Base-by-base conservation (phyloP, 2,888 invertebrate genomes). In the Troides oblongomaculatus region DNA sequence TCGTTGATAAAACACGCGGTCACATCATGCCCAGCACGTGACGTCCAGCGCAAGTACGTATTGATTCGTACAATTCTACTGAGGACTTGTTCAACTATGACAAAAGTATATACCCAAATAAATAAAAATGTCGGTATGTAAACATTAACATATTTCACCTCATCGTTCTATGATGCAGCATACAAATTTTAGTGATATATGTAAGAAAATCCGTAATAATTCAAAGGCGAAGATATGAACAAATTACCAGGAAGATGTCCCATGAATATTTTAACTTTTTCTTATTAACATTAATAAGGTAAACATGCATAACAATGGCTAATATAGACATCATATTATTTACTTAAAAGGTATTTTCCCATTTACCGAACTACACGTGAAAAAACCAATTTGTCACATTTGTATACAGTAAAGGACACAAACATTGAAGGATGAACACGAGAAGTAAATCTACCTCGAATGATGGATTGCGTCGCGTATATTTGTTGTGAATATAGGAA, bases 1-100 rank as follows among this genome's bases (percentile, higher is more conserved):
- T 75, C 72, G 74, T 75, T 75, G 75, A 73, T 71, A 73, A 72
- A 75, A 78, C 68, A 74, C 72, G 73, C 77, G 76, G 74, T 69
- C 79, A 79, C 78, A 81, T 79, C 82, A 71, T 64, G 71, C 72
- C 72, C 86, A 85, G 80, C 82, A 74, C 72, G 74, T 74, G 77
- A 62, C 36, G 66, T 66, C 64, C 64, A 17, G 43, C 64, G 58
- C 57, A 18, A 62, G 53, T 58, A 58, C 57, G 23, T 58, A 64
- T 58, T 58, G 64, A 64, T 64, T 64, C 57, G 58, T 63, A 53
- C 53, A 63, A 63, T 30, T 63, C 63, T 8, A 53, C 53, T 18
- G 1, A 63, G 12, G 3, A 30, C n/a, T 62, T 57, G 30, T 64
- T 53, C n/a, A 10, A 53, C 53, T n/a, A 12, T n/a, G n/a, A 0